Percentiles rank a stretch among this genome's conserved stretches.
phyloP scores from a whole-genome alignment of 2,113 vertebrate genomes.

The Nansenia antarctica region DNA sequence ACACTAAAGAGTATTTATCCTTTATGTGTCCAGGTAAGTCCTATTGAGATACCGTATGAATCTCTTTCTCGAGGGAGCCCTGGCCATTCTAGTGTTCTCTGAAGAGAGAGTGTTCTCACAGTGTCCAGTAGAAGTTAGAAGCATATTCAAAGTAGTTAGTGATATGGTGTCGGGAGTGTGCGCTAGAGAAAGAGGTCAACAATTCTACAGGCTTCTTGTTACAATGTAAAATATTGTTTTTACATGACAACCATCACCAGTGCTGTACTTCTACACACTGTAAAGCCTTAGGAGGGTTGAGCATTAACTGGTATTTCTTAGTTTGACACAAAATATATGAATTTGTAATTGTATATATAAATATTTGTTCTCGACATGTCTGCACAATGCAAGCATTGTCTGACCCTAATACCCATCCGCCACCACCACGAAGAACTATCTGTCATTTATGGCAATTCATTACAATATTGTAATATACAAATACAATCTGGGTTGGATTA shows the following conservation, averaged over 20 bases:
- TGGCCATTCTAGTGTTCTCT: background rate
- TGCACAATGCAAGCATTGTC: background rate
- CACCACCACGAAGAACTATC: too few relatives aligned
- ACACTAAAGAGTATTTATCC: too few relatives aligned
- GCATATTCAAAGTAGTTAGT: background rate
- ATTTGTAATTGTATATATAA: too few relatives aligned
- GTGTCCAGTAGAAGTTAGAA: background rate
- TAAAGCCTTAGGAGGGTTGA: background rate
- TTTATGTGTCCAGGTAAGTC: too few relatives aligned
- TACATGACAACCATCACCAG: background rate
- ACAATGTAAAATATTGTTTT: background rate
- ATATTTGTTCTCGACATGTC: background rate
- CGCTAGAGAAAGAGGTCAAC: background rate
- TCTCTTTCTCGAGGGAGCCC: background rate
- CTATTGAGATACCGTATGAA: too few relatives aligned
- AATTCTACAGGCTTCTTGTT: background rate
- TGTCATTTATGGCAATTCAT: too few relatives aligned
- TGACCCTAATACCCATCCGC: too few relatives aligned
- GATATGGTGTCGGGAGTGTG: background rate
- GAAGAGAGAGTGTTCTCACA: background rate
- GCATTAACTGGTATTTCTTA: background rate
- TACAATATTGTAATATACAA: too few relatives aligned
- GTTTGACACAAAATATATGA: background rate
- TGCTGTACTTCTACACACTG: background rate
- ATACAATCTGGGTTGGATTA: too few relatives aligned